Conservation (phyloP, 1,140 invertebrate genomes). For the Achroia grisella region DNA sequence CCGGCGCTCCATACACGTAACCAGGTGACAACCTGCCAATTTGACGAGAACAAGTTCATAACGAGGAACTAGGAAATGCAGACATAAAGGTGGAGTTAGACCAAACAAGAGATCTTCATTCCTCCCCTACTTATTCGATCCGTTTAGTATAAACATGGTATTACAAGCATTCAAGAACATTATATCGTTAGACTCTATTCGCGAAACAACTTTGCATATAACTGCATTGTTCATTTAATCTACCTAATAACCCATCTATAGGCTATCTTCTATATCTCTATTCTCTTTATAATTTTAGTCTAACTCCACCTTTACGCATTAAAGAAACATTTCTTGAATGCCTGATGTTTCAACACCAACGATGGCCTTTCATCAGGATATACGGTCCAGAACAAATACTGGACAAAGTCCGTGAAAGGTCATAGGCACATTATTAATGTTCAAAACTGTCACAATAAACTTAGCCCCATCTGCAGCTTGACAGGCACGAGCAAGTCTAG, state of each 20-base stretch:
- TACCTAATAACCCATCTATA: too few relatives aligned
- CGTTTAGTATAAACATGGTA: too few relatives aligned
- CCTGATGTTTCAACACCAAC: conserved; percentile 9
- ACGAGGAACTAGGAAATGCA: background rate
- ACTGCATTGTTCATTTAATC: too few relatives aligned
- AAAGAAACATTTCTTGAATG: conserved; percentile 9
- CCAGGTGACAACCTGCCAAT: conserved; percentile 80
- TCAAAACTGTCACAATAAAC: conserved; percentile 56
- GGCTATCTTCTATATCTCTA: too few relatives aligned
- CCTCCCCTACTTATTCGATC: too few relatives aligned
- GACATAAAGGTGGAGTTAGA: too few relatives aligned
- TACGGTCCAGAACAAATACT: conserved; percentile 3
- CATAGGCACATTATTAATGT: conserved; percentile 36
- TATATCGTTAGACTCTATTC: too few relatives aligned
- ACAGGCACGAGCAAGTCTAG: conserved; percentile 55
- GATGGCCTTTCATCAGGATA: conserved; percentile 17
- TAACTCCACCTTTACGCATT: too few relatives aligned
- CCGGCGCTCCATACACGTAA: conserved; percentile 81
- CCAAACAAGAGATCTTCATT: too few relatives aligned
- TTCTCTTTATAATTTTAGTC: too few relatives aligned
- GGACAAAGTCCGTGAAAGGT: conserved; percentile 20
- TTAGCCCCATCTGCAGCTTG: conserved; percentile 60
- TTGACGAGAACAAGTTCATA: background rate
- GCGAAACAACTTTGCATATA: too few relatives aligned
- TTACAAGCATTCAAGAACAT: too few relatives aligned